Evolutionary conservation across 2,113 vertebrate species (phyloP).

Genomic region (Protobothrops mucrosquamatus): DNA sequence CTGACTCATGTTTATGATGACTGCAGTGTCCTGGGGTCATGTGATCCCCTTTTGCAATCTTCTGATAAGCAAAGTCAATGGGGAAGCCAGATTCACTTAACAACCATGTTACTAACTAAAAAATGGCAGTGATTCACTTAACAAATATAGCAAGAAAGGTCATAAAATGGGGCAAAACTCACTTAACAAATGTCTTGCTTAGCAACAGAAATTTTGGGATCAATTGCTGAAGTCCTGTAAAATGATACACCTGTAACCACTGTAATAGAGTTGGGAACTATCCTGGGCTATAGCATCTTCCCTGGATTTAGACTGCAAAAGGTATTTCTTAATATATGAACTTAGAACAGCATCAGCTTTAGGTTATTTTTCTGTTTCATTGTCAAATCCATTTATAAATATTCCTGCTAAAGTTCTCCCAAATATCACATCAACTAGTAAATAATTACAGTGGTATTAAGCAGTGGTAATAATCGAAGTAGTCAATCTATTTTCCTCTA

Average conservation of each 20-base stretch:
- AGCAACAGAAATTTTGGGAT: background rate
- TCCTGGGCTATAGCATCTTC: background rate
- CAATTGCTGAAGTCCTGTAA: background rate
- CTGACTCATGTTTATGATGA: too few species aligned
- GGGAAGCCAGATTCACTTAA: background rate
- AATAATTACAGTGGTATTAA: background rate
- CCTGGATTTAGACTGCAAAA: background rate
- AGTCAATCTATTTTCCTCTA: background rate
- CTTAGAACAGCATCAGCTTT: background rate
- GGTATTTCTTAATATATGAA: background rate
- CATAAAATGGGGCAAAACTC: background rate
- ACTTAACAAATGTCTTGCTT: background rate
- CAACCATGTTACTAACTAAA: too few species aligned
- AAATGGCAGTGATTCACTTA: background rate
- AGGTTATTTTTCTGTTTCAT: background rate
- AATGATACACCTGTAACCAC: background rate
- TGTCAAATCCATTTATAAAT: background rate
- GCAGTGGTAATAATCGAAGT: background rate
- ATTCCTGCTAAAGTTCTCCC: background rate
- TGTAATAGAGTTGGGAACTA: background rate
- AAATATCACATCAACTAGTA: background rate
- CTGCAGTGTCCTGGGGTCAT: background rate
- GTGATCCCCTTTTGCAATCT: too few species aligned
- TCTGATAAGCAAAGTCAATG: background rate
- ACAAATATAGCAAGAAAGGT: background rate